Evolutionary conservation across 1,140 invertebrate genomes (phyloP), one percentile per base, ranked within the genome.

Genomic region (Zeugodacus cucurbitae): DNA sequence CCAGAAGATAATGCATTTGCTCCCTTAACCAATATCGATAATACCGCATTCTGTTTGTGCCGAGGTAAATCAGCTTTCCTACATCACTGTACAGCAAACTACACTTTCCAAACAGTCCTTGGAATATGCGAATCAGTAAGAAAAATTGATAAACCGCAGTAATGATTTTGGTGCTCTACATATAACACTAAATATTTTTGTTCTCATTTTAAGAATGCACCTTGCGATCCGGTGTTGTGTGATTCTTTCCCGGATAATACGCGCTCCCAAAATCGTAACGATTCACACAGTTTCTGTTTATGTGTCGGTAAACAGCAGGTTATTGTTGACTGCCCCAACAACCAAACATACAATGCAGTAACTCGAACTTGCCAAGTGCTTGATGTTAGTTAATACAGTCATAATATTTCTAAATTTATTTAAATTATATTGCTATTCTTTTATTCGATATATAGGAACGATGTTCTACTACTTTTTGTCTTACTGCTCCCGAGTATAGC

Each of bases 21-120:
- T 0, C 74, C 78, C 0, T 91, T 89, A 34, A 88, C 91, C 0
- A 62, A 85, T 37, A 26, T 20, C 6, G 90, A 91, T 34, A 86
- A 88, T 8, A 88, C 89, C 0, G 86, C 78, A 29, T 92, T 91
- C 89, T 92, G 92, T 41, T 6, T 91, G 17, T 92, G 92, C 48
- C 89, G 90, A 22, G 90, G 88, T 20, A 88, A 87, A 5, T 48
- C 90, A 17, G 89, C 90, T 8, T 29, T 88, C 2, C 17, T 90
- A 17, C 90, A 91, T 6, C 86, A 89, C 29, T 92, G 92, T 7
- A 89, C 90, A 20, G 34, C 41, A 29, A 85, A 88, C n/a, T 74
- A 86, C 41, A 32, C 26, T 4, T 89, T 74, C 34, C 41, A 70
- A 48, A 22, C 78, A 4, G 54, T 26, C 26, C 6, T 88, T 3